These are phyloP conservation scores for Gymnogyps californianus DNA, from an alignment of 2,113 vertebrate genomes.

Conservation along the genomic window DNA sequence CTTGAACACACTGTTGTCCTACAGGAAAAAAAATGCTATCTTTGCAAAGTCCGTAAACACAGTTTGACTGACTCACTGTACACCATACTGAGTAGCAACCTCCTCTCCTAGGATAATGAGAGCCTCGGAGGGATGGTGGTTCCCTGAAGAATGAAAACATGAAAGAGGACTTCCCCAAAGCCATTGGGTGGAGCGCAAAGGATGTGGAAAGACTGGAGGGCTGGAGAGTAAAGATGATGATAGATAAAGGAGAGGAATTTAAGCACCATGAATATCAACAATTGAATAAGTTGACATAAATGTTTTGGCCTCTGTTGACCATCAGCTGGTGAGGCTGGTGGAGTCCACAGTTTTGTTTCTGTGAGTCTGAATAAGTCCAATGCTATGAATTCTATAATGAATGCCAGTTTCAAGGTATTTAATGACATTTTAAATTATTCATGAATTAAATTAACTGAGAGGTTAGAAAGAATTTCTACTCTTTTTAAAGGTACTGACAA, in stretches of 20 bases:
- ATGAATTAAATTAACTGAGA: neutral
- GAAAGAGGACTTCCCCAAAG: slow-evolving; percentile 64
- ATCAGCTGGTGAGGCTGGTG: neutral
- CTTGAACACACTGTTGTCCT: neutral
- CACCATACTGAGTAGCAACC: neutral
- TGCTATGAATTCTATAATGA: neutral
- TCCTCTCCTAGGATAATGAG: slow-evolving; percentile 44
- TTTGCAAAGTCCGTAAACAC: slow-evolving; percentile 25
- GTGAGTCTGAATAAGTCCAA: neutral
- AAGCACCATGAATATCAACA: slow-evolving; percentile 28
- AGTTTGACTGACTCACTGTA: slow-evolving; percentile 50
- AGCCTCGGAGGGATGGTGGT: neutral
- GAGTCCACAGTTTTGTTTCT: neutral
- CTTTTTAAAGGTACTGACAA: neutral
- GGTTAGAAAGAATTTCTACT: neutral
- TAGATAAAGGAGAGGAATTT: slow-evolving; percentile 26
- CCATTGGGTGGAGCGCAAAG: slow-evolving; percentile 53
- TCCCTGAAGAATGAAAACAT: slow-evolving; percentile 55
- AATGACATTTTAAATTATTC: neutral
- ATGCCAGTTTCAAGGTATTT: neutral
- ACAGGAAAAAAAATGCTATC: slow-evolving; percentile 50
- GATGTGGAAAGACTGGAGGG: slow-evolving; percentile 53
- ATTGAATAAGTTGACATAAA: neutral
- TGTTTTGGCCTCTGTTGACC: neutral
- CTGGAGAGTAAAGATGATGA: slow-evolving; percentile 23